These are phyloP conservation scores for Cerceris ruficornis DNA, from an alignment of 2,888 invertebrate genomes.

Conservation along the genomic window DNA sequence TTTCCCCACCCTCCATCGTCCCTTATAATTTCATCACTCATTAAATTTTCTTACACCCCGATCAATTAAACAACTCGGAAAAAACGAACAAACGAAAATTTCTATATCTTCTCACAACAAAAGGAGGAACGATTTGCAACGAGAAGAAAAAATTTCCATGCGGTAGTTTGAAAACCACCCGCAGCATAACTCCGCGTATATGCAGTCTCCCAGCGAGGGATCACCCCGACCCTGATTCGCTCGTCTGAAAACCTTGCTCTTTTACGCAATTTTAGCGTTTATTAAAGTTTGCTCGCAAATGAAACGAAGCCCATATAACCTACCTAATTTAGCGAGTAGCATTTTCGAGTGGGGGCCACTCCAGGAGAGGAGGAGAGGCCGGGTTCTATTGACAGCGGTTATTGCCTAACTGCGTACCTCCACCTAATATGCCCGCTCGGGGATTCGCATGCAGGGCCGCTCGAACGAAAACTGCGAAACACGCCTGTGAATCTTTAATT, in stretches of 20 bases:
- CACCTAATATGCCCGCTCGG: conserved; percentile 81
- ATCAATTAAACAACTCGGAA: neutral
- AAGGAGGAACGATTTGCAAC: neutral
- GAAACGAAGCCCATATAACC: conserved; percentile 82
- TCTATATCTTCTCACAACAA: neutral
- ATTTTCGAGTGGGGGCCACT: conserved; percentile 81
- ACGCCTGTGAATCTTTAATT: conserved; percentile 80
- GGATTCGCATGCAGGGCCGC: conserved; percentile 79
- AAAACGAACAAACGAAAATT: neutral
- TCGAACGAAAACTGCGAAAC: conserved; percentile 80
- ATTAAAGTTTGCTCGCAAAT: conserved; percentile 82
- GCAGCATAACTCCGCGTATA: conserved; percentile 41
- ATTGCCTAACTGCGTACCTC: conserved; percentile 82
- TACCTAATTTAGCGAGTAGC: conserved; percentile 82
- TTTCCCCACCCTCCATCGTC: neutral
- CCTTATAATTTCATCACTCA: too few relatives aligned
- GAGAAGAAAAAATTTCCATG: conserved; percentile 26
- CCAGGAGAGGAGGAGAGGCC: conserved; percentile 71
- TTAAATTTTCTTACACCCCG: neutral
- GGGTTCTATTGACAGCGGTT: conserved; percentile 82
- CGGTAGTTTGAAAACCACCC: conserved; percentile 37
- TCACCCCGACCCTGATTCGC: conserved; percentile 70
- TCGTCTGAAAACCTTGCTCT: conserved; percentile 82
- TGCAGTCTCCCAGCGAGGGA: conserved; percentile 55
- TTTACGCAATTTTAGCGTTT: conserved; percentile 82